phyloP scores from a whole-genome alignment of 1,140 invertebrate species.

The Bilobella aurantiaca region DNA sequence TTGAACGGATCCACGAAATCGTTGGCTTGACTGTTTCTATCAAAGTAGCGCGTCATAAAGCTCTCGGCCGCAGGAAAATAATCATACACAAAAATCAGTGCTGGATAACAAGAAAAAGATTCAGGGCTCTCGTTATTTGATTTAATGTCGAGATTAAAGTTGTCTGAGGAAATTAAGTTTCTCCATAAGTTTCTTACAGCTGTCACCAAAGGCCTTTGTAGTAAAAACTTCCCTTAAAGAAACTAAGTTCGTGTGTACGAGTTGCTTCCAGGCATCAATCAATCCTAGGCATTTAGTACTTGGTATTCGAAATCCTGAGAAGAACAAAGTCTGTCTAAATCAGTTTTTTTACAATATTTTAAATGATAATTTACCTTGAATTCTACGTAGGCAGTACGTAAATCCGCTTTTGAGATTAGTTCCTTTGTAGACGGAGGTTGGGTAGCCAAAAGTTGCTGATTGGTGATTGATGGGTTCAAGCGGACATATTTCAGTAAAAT shows the following conservation, averaged over 20 bases:
- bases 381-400: constrained; percentile 71
- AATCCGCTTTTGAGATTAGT: constrained; percentile 74
- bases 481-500: constrained; percentile 77
- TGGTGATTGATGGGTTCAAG: constrained; percentile 56
- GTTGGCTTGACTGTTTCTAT: constrained; percentile 52
- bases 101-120: constrained; percentile 47
- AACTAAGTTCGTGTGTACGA: constrained; percentile 86
- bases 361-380: constrained; percentile 57
- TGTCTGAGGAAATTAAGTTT: too few species aligned
- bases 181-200: constrained; percentile 67
- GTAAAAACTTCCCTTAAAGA: constrained; percentile 85
- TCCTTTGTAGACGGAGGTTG: constrained; percentile 82
- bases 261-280: constrained; percentile 86
- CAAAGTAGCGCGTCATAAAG: constrained; percentile 74
- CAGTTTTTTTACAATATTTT: too few species aligned
- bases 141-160: too few species aligned
- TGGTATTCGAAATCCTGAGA: constrained; percentile 59
- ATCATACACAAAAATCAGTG: constrained; percentile 92
- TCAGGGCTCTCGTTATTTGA: too few species aligned
- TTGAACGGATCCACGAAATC: constrained; percentile 67
- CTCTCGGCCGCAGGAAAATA: constrained; percentile 85
- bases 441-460: constrained; percentile 59
- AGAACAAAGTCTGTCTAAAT: too few species aligned
- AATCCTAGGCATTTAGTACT: constrained; percentile 73
- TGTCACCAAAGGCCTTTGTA: constrained; percentile 89